Base-by-base conservation (phyloP, 2,888 invertebrate species). In the Ptilodon capucinus region DNA sequence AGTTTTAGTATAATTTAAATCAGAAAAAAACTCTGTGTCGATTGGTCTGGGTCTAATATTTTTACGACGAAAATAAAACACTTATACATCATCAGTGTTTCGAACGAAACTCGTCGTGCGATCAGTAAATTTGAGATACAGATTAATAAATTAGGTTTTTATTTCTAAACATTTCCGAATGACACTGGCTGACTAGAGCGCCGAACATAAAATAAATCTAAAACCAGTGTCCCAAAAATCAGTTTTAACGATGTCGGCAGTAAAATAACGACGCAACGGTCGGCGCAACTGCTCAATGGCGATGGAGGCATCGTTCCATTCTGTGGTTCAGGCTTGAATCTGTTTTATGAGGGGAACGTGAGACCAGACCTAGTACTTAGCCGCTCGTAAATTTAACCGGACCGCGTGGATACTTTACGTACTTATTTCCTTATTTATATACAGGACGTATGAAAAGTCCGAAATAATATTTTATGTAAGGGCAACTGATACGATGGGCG, bases 331-430 rank as follows among this genome's bases (percentile, higher is more conserved):
- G 40, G 9, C 40, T 21, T 23, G 40, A 40, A 40, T 40, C 23
- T 40, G 40, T 14, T 40, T 40, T 40, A 40, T 40, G 14, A 8
- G 8, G 14, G 25, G 9, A 25, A 40, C 40, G 40, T 40, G 40
- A 23, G 25, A 25, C 55, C 58, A 52, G 66, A 65, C 63, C 65
- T 54, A 58, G 68, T 74, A 71, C 76, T 76, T 73, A 76, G 75
- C 65, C 66, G 69, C 47, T 72, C 72, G 77, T 78, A 76, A 78
- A 78, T 75, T 71, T 73, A 55, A 54, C 55, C 59, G 54, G 56
- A 60, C 62, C 54, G 23, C 25, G 40, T 25, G 25, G 21, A 23
- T 9, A 11, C 17, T 19, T 17, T 19, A 38, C 13, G 19, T 38
- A 38, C 19, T 13, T 19, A 13, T 19, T 1, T 13, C 7, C 0